Percentiles rank a stretch among this genome's conserved stretches.
phyloP scores from a whole-genome alignment of 2,797 vertebrate genomes.

The Enteromius afrohamiltoni region DNA sequence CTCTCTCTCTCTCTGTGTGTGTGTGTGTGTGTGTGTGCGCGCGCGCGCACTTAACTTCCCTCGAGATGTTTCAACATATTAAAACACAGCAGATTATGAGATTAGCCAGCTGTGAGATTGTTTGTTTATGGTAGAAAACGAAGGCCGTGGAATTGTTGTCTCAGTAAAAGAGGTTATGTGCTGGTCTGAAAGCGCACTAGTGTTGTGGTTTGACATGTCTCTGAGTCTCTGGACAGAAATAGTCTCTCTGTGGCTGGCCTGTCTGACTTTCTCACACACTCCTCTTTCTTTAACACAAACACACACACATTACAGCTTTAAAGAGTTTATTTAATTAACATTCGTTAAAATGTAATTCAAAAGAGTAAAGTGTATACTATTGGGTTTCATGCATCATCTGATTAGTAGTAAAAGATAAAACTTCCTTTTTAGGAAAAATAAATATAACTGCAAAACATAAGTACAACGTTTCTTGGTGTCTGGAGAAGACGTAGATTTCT shows the following conservation, averaged over 20 bases:
- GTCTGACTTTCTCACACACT: background rate
- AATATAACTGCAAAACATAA: background rate
- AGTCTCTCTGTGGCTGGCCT: background rate
- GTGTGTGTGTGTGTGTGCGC: background rate
- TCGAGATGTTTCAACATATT: background rate
- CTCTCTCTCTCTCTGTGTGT: no score
- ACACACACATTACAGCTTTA: background rate
- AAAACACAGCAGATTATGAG: background rate
- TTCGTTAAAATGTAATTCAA: background rate
- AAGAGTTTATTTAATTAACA: background rate
- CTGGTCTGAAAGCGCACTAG: background rate
- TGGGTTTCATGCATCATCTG: background rate
- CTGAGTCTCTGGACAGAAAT: no score
- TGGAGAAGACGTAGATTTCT: background rate
- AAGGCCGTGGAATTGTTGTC: background rate
- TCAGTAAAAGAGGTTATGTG: background rate
- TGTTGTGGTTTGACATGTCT: slow-evolving; percentile 24
- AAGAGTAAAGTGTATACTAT: background rate
- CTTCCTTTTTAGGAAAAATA: background rate
- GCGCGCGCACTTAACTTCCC: background rate
- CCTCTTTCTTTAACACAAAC: background rate
- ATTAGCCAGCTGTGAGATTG: background rate
- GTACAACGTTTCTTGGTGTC: background rate
- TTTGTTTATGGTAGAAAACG: background rate
- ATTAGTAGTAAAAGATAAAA: slow-evolving; percentile 9